A percentile compares a stretch with the other conserved stretches of the same genome.
Conservation (phyloP, 2,888 invertebrate species). For the Meliscaeva auricollis region DNA sequence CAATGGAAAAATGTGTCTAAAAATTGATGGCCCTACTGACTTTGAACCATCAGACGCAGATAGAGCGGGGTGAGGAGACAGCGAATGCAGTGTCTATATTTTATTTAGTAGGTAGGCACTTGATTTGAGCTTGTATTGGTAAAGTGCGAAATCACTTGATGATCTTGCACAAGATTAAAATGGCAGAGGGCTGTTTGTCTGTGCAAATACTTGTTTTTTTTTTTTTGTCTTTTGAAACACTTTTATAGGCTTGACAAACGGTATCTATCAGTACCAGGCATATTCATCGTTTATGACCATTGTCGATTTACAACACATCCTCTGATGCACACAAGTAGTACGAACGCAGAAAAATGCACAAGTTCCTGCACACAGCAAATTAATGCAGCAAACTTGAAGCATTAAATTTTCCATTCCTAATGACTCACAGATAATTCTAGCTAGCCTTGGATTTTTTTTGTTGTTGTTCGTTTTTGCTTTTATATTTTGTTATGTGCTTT, state of each 20-base stretch:
- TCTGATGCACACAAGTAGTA: neutral
- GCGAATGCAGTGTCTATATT: neutral
- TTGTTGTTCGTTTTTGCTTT: slow-evolving; percentile 1
- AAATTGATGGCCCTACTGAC: slow-evolving; percentile 65
- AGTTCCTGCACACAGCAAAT: slow-evolving; percentile 15
- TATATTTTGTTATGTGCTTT: slow-evolving; percentile 13
- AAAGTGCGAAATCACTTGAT: slow-evolving; percentile 61
- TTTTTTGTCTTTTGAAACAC: slow-evolving; percentile 21
- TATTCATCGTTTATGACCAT: slow-evolving; percentile 18
- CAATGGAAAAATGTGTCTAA: slow-evolving; percentile 65
- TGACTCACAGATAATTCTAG: slow-evolving; percentile 69
- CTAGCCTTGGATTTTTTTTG: slow-evolving; percentile 63
- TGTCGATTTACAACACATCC: slow-evolving; percentile 39
- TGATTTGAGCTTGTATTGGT: slow-evolving; percentile 32
- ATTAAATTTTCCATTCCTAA: slow-evolving; percentile 71
- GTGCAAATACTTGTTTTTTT: slow-evolving; percentile 12
- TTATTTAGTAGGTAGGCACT: slow-evolving; percentile 23
- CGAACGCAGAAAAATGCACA: slow-evolving; percentile 20
- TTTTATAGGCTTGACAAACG: slow-evolving; percentile 55
- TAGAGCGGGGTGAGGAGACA: neutral
- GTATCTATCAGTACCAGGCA: slow-evolving; percentile 63
- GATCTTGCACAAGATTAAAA: slow-evolving; percentile 57
- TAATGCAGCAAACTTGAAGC: slow-evolving; percentile 47
- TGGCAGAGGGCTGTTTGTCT: slow-evolving; percentile 35
- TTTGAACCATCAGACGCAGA: slow-evolving; percentile 19